Evolutionary conservation across 2,113 vertebrate genomes (phyloP).

Genomic region (Marmota monax): DNA sequence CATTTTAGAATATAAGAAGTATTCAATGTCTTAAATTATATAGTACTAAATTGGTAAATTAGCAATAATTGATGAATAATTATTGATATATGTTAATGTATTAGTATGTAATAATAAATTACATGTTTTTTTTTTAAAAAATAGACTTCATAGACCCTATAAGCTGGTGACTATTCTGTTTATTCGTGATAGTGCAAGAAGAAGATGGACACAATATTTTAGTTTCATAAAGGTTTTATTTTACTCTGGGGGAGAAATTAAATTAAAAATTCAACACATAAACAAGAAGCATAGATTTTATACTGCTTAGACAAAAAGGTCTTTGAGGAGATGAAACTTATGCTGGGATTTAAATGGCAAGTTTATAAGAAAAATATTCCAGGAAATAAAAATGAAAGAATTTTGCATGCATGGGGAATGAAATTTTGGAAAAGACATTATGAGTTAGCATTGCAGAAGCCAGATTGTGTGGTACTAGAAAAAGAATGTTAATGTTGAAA

Average conservation of each 20-base stretch:
- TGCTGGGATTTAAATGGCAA: background rate
- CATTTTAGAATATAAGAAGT: background rate
- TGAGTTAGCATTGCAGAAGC: background rate
- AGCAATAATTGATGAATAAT: background rate
- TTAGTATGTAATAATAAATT: background rate
- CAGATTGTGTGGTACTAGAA: background rate
- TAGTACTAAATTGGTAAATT: background rate
- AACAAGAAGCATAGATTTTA: background rate
- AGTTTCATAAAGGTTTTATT: background rate
- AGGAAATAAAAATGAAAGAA: background rate
- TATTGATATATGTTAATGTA: background rate
- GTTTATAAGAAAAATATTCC: background rate
- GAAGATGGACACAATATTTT: background rate
- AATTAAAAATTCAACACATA: background rate
- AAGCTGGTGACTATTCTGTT: background rate
- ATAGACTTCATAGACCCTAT: background rate
- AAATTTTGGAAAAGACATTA: background rate
- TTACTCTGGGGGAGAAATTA: background rate
- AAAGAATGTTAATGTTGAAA: background rate
- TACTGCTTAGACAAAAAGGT: background rate
- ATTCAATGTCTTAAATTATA: background rate
- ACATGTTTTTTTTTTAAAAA: background rate
- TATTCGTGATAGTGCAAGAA: background rate
- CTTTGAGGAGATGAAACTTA: background rate
- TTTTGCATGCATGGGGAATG: background rate